Evolutionary conservation across 2,113 vertebrate species (phyloP).

Genomic region (Oryctolagus cuniculus): mOryCun1.1 NC_091440.1:121324501-121325000

Average conservation of each 20-base stretch:
- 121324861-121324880: conserved; percentile 87
- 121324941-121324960: conserved; percentile 60
- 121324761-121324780: conserved; percentile 89
- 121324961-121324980: not conserved
- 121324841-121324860: conserved; percentile 90
- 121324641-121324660: conserved; percentile 27
- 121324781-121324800: conserved; percentile 91
- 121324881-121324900: conserved; percentile 89
- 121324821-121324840: conserved; percentile 92
- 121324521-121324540: conserved; percentile 23
- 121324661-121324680: conserved; percentile 60
- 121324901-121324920: conserved; percentile 89
- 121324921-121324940: conserved; percentile 82
- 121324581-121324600: not conserved
- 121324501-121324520: not conserved
- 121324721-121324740: conserved; percentile 89
- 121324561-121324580: not conserved
- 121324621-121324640: conserved; percentile 35
- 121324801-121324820: conserved; percentile 90
- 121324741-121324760: conserved; percentile 86
- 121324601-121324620: conserved; percentile 56
- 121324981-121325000: not conserved
- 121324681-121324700: conserved; percentile 80
- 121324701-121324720: conserved; percentile 89
- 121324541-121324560: not conserved